Evolutionary conservation across 2,113 vertebrate species (phyloP), one percentile per base, ranked within the genome.

Genomic region (Ochotona princeps): DNA sequence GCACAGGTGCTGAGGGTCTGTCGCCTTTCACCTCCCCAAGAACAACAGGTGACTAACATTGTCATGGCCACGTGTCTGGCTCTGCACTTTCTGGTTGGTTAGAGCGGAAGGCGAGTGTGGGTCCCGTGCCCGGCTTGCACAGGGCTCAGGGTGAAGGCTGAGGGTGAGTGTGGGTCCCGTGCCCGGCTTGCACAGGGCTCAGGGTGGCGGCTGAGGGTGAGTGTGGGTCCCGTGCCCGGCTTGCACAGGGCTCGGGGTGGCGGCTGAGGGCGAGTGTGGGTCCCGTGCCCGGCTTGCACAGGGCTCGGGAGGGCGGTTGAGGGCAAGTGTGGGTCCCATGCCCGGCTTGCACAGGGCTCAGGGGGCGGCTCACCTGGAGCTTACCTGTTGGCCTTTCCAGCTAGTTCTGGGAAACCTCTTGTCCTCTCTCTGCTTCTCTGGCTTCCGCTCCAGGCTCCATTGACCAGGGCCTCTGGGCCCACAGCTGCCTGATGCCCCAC

Each of bases 401-500:
- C 0, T 2, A 23, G 85, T 5, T 8, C 0, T 9, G 10, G 47
- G 21, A 30, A 67, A 12, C 1, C 1, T 38, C 38, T 61, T 23
- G 6, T 26, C 26, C 60, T 11, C 13, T 18, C 26, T 21, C 38
- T 60, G 26, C 4, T 57, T 32, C 51, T 75, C 47, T 8, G 12
- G 5, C 9, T 12, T 44, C 32, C 35, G 60, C 2, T 1, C 18
- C 78, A 11, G 30, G n/a, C 51, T 44, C 63, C 3, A 51, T 11
- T 60, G 47, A 5, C 3, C 2, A 18, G 47, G 17, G 30, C 26
- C 30, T 13, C 14, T 0, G 5, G 20, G 15, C 15, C 28, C 75
- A 8, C 12, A 9, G 25, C 38, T n/a, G 20, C 25, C 38, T 4
- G 28, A 1, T 21, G 12, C 23, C 26, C 65, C 0, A 0, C 0